These are phyloP conservation scores for Urocitellus parryii DNA, from an alignment of 2,113 vertebrate genomes.

Conservation along the genomic window DNA sequence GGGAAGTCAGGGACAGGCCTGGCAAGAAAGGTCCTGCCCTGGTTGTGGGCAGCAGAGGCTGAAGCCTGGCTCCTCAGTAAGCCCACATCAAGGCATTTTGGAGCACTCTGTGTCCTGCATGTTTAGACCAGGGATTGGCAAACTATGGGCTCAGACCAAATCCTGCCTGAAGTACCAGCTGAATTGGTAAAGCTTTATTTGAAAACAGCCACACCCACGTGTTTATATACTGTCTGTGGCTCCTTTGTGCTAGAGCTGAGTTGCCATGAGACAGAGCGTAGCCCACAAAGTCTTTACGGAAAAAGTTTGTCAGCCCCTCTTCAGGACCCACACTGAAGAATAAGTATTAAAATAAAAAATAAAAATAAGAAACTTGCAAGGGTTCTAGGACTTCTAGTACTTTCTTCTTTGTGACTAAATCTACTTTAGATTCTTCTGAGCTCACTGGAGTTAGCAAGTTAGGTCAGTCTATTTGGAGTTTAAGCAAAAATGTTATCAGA, in stretches of 20 bases:
- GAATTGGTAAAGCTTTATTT: not conserved
- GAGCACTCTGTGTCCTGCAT: not conserved
- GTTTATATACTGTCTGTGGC: not conserved
- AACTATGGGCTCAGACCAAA: not conserved
- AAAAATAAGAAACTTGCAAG: not conserved
- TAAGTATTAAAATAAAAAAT: not conserved
- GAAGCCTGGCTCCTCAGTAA: not conserved
- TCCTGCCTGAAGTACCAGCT: not conserved
- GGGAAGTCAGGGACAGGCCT: not conserved
- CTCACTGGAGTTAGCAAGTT: conserved; percentile 73
- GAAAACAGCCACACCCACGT: not conserved
- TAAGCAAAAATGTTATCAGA: conserved; percentile 74
- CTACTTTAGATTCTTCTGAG: not conserved
- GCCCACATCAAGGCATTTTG: not conserved
- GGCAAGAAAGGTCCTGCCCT: rapidly evolving
- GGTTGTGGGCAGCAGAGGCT: not conserved
- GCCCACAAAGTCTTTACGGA: not conserved
- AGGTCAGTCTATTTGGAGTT: conserved; percentile 46
- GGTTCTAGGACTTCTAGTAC: not conserved
- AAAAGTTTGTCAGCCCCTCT: not conserved
- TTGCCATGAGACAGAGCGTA: rapidly evolving
- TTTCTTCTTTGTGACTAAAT: conserved; percentile 34
- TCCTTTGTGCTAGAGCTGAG: too few relatives aligned
- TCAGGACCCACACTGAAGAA: not conserved
- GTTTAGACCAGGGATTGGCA: not conserved